Conservation (phyloP, 2,113 vertebrate species). For the Lepisosteus osseus region DNA sequence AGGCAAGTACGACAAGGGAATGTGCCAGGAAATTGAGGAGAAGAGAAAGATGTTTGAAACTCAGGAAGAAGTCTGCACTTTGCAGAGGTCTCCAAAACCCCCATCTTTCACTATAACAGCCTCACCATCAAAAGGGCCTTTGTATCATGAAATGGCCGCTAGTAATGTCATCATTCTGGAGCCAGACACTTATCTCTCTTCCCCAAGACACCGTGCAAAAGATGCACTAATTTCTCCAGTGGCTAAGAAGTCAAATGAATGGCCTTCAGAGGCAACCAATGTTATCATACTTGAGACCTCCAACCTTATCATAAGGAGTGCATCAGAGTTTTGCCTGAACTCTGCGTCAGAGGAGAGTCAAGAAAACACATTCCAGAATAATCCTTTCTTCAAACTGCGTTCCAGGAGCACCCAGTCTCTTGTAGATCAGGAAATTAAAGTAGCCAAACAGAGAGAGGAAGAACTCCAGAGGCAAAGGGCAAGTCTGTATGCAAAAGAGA, state of each 20-base stretch:
- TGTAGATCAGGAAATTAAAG: constrained; percentile 70
- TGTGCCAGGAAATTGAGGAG: constrained; percentile 43
- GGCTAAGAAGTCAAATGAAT: constrained; percentile 38
- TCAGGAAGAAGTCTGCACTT: constrained; percentile 34
- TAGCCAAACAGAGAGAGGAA: constrained; percentile 68
- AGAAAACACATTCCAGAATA: constrained; percentile 66
- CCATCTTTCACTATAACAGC: constrained; percentile 70
- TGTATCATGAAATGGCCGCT: constrained; percentile 49
- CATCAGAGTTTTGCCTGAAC: constrained; percentile 66
- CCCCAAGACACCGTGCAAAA: constrained; percentile 32
- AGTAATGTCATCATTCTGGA: constrained; percentile 63
- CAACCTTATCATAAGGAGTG: constrained; percentile 66
- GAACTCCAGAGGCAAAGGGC: constrained; percentile 67
- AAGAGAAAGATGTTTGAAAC: constrained; percentile 43
- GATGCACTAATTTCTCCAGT: constrained; percentile 30
- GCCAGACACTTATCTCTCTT: constrained; percentile 43
- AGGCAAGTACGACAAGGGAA: constrained; percentile 28
- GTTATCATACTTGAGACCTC: constrained; percentile 67
- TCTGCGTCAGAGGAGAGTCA: constrained; percentile 53
- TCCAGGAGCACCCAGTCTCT: constrained; percentile 68
- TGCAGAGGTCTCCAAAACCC: constrained; percentile 58
- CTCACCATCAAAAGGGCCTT: constrained; percentile 54
- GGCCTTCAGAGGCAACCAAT: constrained; percentile 55
- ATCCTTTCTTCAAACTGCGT: constrained; percentile 73
- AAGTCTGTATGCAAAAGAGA: constrained; percentile 51